Conservation (phyloP, 53 echinoderm and acorn worm genomes). For the Pentamera pediparva region DNA sequence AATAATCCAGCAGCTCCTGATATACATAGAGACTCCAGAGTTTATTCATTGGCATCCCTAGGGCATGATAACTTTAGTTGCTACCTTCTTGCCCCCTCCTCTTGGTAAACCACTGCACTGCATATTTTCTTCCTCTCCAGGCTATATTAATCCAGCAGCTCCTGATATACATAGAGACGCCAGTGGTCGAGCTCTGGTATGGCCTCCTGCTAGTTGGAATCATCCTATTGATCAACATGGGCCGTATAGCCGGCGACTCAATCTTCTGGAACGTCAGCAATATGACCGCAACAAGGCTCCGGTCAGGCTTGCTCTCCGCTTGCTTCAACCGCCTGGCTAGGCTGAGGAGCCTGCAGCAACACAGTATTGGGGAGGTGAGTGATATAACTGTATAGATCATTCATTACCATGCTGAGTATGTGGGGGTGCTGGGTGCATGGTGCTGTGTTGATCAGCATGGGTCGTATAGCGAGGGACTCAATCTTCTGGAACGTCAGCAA, state of each 20-base stretch:
- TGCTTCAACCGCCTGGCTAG: slow-evolving; percentile 50
- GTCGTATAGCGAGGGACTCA: slow-evolving; percentile 35
- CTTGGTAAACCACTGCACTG: not conserved
- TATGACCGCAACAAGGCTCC: slow-evolving; percentile 50
- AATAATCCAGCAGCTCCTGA: slow-evolving; percentile 45
- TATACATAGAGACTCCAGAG: slow-evolving; percentile 47
- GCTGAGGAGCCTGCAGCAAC: slow-evolving; percentile 51
- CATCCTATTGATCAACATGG: slow-evolving; percentile 39
- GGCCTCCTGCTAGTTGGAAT: slow-evolving; percentile 45
- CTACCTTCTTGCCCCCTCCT: too few relatives aligned
- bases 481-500: slow-evolving; percentile 53
- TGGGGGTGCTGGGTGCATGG: too few relatives aligned
- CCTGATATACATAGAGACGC: slow-evolving; percentile 48
- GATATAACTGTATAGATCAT: not conserved
- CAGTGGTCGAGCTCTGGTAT: slow-evolving; percentile 32
- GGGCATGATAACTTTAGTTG: not conserved
- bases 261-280: slow-evolving; percentile 53
- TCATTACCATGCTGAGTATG: too few relatives aligned
- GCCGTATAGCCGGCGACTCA: slow-evolving; percentile 35
- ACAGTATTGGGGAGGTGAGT: slow-evolving; percentile 65
- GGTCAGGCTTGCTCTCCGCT: slow-evolving; percentile 45
- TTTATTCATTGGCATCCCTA: too few relatives aligned
- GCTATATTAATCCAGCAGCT: slow-evolving; percentile 51
- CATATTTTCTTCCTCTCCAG: slow-evolving; percentile 16
- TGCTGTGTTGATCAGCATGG: too few relatives aligned